Evolutionary conservation across 2,113 vertebrate genomes (phyloP).

Genomic region (Sardina pilchardus): DNA sequence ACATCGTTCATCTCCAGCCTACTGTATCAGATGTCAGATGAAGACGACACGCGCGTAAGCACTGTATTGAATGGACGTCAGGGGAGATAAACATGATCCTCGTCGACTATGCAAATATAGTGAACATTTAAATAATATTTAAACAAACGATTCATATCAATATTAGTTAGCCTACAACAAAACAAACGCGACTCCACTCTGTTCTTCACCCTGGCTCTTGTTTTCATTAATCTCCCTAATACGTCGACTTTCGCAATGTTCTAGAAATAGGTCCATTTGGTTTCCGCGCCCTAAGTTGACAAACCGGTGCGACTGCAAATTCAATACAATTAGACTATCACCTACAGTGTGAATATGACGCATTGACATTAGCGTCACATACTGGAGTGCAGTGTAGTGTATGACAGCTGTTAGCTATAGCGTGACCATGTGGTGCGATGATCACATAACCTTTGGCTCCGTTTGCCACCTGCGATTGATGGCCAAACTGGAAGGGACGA

Average conservation of each 20-base stretch:
- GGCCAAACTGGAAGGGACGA: background rate
- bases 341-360: background rate
- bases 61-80: background rate
- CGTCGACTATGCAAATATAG: background rate
- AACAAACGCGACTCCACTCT: background rate
- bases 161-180: background rate
- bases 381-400: background rate
- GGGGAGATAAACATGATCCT: background rate
- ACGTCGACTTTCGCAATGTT: conserved; percentile 5
- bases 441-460: background rate
- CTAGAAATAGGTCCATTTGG: background rate
- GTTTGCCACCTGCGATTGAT: background rate
- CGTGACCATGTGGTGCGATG: background rate
- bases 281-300: background rate
- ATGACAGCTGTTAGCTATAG: background rate
- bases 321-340: background rate
- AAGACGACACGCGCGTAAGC: background rate
- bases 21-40: background rate
- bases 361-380: background rate
- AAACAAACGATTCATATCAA: background rate
- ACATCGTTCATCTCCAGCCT: background rate
- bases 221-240: background rate
- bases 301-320: background rate
- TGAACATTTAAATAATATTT: background rate
- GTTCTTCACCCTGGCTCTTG: background rate